Evolutionary conservation across 2,113 vertebrate genomes (phyloP), one percentile per base, ranked within the genome.

Genomic region (Percina caprodes): DNA sequence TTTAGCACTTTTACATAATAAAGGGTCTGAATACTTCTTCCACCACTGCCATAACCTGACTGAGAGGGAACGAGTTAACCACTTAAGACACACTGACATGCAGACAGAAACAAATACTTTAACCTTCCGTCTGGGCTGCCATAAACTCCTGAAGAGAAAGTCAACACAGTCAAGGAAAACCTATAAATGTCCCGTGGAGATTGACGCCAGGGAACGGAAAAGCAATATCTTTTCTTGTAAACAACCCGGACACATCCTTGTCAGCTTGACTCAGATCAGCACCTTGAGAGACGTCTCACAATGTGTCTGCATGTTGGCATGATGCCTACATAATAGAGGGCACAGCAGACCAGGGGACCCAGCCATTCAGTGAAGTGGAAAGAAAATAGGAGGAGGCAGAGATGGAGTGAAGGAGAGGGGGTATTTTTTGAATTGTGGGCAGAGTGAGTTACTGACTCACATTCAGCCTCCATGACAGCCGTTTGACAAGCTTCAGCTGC

Each of bases 401-500:
- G 73, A 83, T 54, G 74, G 69, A 88, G 71, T 18, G 83, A 75
- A 75, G 77, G 80, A 59, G 71, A 84, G 33, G 52, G 82, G 68
- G 49, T 69, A 74, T 89, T 81, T 90, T 88, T 90, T 88, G 62
- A 77, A 88, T 75, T 69, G 80, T 60, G 71, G 86, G 66, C 71
- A 72, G 71, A 54, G 77, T 80, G 83, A 85, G 87, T 84, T 83
- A 71, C 85, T 51, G 83, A 69, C 82, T 85, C 71, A 35, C 79
- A 58, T 85, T 60, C 72, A 55, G 82, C 74, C 73, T 86, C 77
- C 69, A 59, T 91, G 93, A 92, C 93, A 92, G 88, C 85, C 72
- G 83, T 82, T 61, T 92, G 93, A 94, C 92, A 89, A 73, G 83
- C 51, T 86, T 83, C 85, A 92, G 91, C 90, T 93, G 92, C 82